Conservation (phyloP, 2,888 invertebrate genomes). For the Dicranocentrus wangi region DNA sequence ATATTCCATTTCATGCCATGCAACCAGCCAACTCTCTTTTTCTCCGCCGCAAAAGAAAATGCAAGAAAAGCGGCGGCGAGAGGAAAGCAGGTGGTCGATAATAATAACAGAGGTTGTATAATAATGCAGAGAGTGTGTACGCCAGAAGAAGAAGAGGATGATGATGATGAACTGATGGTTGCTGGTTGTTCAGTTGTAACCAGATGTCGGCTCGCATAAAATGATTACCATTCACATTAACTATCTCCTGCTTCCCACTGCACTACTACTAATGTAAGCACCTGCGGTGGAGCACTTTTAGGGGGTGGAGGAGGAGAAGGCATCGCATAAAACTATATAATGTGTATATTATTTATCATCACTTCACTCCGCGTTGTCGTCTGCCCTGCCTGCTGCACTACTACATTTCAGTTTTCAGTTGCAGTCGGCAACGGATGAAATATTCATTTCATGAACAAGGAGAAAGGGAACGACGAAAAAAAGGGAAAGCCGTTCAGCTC, state of each 20-base stretch:
- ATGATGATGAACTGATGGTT: no score
- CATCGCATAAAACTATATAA: no score
- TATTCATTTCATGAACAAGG: neutral
- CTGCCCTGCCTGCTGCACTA: no score
- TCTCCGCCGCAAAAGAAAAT: conserved; percentile 1
- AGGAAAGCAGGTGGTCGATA: conserved; percentile 46
- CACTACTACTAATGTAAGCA: no score
- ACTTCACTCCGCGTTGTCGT: no score
- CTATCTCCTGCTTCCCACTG: no score
- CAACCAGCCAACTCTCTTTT: no score
- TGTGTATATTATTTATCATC: no score
- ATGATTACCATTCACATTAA: conserved; percentile 12
- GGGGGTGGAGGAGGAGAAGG: no score
- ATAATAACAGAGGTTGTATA: neutral
- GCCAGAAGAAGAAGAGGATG: neutral
- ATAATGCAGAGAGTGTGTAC: conserved; percentile 11
- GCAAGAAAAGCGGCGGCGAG: neutral
- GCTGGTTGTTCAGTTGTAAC: conserved; percentile 11
- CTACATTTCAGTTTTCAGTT: no score
- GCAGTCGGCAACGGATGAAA: neutral
- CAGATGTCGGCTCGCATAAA: conserved; percentile 24
- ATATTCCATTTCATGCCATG: no score
- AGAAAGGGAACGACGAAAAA: neutral
- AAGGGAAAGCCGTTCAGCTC: neutral
- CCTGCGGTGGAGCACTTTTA: no score